These are phyloP conservation scores for Ichneumoninae sp. DNA, from an alignment of 2,888 invertebrate genomes.

Conservation along the genomic window DNA sequence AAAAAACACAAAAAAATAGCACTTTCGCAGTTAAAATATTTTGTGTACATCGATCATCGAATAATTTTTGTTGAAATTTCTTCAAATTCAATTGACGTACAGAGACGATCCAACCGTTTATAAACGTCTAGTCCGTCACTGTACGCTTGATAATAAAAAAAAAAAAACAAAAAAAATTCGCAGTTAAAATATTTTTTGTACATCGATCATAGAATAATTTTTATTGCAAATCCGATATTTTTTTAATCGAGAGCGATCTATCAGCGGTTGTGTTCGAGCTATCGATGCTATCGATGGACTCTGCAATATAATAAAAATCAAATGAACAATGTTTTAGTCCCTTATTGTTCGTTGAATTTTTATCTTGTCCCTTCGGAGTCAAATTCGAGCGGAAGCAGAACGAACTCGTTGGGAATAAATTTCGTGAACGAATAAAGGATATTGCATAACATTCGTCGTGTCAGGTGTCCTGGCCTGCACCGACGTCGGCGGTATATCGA, in stretches of 20 bases:
- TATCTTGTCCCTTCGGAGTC: background rate
- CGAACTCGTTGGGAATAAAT: slow-evolving; percentile 13
- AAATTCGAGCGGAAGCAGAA: background rate
- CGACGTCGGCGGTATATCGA: slow-evolving; percentile 72
- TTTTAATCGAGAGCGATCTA: background rate
- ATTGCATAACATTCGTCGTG: slow-evolving; percentile 49
- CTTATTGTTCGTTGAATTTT: background rate
- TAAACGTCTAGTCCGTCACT: no score
- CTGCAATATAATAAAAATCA: no score
- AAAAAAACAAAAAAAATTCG: background rate
- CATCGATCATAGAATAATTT: background rate
- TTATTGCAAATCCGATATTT: background rate
- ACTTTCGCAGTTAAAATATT: background rate
- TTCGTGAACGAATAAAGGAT: slow-evolving; percentile 23
- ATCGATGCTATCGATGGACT: background rate
- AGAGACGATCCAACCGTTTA: no score
- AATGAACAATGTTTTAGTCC: no score
- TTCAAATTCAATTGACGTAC: no score
- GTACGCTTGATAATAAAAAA: no score
- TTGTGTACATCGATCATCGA: background rate
- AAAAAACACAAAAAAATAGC: no score
- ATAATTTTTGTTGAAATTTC: background rate
- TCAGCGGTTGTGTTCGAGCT: background rate
- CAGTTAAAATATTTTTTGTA: background rate
- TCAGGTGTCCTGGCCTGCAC: slow-evolving; percentile 39